Percentiles rank a stretch among this genome's conserved stretches.
These are phyloP conservation scores for Bombus superbus DNA, from an alignment of 1,140 invertebrate genomes.

Conservation along the genomic window DNA sequence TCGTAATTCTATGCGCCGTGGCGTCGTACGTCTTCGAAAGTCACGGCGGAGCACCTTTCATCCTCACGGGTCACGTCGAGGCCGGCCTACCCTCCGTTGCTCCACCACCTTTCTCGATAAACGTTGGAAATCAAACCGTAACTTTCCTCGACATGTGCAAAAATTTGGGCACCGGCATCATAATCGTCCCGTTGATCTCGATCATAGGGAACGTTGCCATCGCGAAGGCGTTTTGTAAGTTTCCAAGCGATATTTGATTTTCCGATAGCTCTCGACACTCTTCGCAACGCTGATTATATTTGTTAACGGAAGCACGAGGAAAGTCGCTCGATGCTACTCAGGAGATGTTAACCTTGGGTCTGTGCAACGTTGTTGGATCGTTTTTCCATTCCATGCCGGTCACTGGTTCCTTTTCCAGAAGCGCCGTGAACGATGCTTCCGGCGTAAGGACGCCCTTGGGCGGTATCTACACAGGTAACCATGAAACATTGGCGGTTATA, in stretches of 20 bases:
- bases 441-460: conserved; percentile 90
- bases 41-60: conserved; percentile 78
- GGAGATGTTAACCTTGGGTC: conserved; percentile 89
- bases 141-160: conserved; percentile 83
- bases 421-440: conserved; percentile 90
- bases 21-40: conserved; percentile 83
- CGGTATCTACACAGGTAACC: conserved; percentile 87
- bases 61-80: conserved; percentile 83
- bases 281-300: not conserved
- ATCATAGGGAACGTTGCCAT: conserved; percentile 90
- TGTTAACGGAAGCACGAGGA: conserved; percentile 79
- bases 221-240: conserved; percentile 89
- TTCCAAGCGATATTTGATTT: not conserved
- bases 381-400: conserved; percentile 91
- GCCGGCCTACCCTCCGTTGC: conserved; percentile 84
- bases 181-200: conserved; percentile 87
- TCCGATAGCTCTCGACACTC: not conserved
- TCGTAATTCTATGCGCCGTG: conserved; percentile 87
- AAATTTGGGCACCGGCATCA: conserved; percentile 85
- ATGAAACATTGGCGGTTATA: too few species aligned
- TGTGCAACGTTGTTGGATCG: conserved; percentile 89
- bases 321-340: conserved; percentile 87
- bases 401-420: conserved; percentile 90
- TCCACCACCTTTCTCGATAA: conserved; percentile 82
- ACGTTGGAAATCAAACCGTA: conserved; percentile 82